These are phyloP conservation scores for Anthoscopus minutus DNA, from an alignment of 2,113 vertebrate genomes.

Conservation along the genomic window DNA sequence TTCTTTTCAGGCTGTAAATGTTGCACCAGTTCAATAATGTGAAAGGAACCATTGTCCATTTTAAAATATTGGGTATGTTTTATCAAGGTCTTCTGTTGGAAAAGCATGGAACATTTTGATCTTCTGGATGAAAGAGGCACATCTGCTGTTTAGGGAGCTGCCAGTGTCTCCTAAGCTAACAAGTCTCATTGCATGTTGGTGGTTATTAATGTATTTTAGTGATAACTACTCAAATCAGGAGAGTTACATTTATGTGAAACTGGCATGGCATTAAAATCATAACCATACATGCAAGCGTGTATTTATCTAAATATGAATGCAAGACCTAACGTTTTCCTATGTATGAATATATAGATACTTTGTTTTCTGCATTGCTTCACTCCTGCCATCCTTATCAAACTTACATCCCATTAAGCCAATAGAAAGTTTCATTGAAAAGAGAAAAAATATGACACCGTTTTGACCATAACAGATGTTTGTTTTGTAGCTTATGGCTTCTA, in stretches of 20 bases:
- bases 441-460: background rate
- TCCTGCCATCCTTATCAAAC: background rate
- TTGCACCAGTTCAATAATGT: background rate
- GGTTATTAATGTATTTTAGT: background rate
- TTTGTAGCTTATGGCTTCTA: background rate
- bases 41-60: background rate
- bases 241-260: background rate
- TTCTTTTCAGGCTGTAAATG: background rate
- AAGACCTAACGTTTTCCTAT: fast-evolving
- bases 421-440: background rate
- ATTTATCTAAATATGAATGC: background rate
- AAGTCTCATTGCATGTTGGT: background rate
- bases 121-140: background rate
- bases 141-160: background rate
- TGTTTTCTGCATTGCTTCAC: background rate
- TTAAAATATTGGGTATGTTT: background rate
- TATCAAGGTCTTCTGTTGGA: fast-evolving
- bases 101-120: background rate
- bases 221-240: background rate
- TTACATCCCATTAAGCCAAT: background rate
- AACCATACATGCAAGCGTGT: background rate
- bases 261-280: background rate
- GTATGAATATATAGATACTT: background rate
- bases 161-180: background rate
- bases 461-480: background rate